Percentiles rank a stretch among this genome's conserved stretches.
Evolutionary conservation across 2,113 vertebrate genomes (phyloP).

Genomic region (Arothron firmamentum): DNA sequence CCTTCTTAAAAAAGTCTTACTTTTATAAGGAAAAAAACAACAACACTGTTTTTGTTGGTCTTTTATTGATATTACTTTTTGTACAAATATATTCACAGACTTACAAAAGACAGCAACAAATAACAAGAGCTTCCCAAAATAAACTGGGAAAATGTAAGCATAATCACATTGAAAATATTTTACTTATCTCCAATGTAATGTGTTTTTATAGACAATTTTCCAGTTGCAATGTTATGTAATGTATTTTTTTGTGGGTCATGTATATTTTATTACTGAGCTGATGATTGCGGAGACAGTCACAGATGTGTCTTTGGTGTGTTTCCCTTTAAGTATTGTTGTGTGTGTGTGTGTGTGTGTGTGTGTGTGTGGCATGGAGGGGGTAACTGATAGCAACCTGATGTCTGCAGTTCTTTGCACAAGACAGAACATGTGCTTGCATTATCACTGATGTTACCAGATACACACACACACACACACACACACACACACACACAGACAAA

Average conservation of each 20-base stretch:
- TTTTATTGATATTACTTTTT: slow-evolving; percentile 68
- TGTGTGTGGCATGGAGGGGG: slow-evolving; percentile 28
- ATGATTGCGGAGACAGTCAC: slow-evolving; percentile 26
- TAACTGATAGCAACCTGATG: slow-evolving; percentile 46
- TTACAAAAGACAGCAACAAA: slow-evolving; percentile 37
- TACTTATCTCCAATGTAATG: slow-evolving; percentile 71
- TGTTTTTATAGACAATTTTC: slow-evolving; percentile 64
- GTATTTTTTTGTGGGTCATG: slow-evolving; percentile 15
- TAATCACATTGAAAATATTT: slow-evolving; percentile 68
- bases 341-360: slow-evolving; percentile 16
- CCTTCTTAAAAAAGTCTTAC: background rate
- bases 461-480: slow-evolving; percentile 17
- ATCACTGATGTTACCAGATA: slow-evolving; percentile 45
- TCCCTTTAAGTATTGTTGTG: slow-evolving; percentile 20
- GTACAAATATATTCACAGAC: slow-evolving; percentile 71
- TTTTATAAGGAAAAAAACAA: slow-evolving; percentile 10
- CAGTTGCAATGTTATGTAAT: slow-evolving; percentile 60
- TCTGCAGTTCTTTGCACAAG: slow-evolving; percentile 58
- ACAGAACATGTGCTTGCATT: slow-evolving; percentile 42
- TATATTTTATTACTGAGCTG: slow-evolving; percentile 5
- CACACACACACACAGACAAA: slow-evolving; percentile 16
- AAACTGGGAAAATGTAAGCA: slow-evolving; percentile 69
- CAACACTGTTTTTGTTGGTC: slow-evolving; percentile 49
- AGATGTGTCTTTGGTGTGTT: slow-evolving; percentile 50
- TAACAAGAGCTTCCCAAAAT: slow-evolving; percentile 69